These are phyloP conservation scores for Musca vetustissima DNA, from an alignment of 1,140 invertebrate species.

Conservation along the genomic window DNA sequence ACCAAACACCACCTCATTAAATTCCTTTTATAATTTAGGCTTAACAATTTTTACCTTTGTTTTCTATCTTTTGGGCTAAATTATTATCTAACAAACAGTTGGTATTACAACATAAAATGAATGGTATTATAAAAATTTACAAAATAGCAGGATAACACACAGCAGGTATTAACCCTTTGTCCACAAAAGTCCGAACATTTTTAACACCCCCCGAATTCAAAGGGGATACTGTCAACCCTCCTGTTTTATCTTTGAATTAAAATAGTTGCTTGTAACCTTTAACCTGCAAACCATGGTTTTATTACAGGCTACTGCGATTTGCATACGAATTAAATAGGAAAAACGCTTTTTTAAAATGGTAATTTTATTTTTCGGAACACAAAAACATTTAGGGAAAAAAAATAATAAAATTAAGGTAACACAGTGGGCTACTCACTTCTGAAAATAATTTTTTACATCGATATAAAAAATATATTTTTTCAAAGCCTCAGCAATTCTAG, in stretches of 20 bases:
- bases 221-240: not conserved
- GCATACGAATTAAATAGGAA: not conserved
- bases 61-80: not conserved
- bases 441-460: no score
- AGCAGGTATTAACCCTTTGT: not conserved
- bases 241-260: not conserved
- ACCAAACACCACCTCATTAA: constrained; percentile 10
- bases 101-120: not conserved
- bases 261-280: constrained; percentile 1
- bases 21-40: not conserved
- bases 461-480: not conserved
- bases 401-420: no score
- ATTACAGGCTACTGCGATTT: not conserved
- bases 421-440: no score
- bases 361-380: constrained; percentile 2
- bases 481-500: no score
- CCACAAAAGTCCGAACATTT: no score
- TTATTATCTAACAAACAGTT: not conserved
- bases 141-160: constrained; percentile 7
- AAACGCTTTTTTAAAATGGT: constrained; percentile 12
- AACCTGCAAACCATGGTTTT: constrained; percentile 9
- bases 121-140: constrained; percentile 1
- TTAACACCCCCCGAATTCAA: no score
- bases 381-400: not conserved
- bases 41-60: no score